These are phyloP conservation scores for Unio pictorum DNA, from an alignment of 2,888 invertebrate genomes.

Conservation along the genomic window DNA sequence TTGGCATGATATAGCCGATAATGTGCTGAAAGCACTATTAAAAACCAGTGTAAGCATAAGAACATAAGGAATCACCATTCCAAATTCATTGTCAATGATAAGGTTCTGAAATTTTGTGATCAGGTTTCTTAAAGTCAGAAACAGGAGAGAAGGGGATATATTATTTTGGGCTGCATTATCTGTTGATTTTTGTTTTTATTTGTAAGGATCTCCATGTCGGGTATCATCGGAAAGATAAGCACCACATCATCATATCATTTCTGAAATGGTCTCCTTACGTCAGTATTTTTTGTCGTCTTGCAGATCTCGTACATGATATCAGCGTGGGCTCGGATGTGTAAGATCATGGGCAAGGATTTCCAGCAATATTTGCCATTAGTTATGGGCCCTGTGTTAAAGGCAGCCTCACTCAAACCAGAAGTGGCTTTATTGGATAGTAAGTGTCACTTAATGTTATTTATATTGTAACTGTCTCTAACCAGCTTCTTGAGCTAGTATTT, in stretches of 20 bases:
- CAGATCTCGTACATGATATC: slow-evolving; percentile 95
- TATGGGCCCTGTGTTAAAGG: slow-evolving; percentile 94
- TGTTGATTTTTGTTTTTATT: no score
- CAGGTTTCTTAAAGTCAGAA: slow-evolving; percentile 1
- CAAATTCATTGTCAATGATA: not conserved
- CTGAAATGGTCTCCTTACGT: no score
- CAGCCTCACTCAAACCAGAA: slow-evolving; percentile 94
- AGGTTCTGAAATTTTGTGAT: not conserved
- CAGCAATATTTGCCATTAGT: slow-evolving; percentile 93
- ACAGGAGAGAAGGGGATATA: no score
- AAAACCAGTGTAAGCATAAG: no score
- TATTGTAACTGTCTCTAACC: not conserved
- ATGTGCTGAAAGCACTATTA: no score
- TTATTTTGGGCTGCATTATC: no score
- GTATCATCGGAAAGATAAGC: no score
- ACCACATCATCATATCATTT: no score
- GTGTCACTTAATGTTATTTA: slow-evolving; percentile 12
- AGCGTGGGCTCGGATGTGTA: slow-evolving; percentile 99
- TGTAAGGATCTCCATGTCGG: no score
- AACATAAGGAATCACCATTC: no score
- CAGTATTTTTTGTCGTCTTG: slow-evolving; percentile 3
- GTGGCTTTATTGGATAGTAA: slow-evolving; percentile 91
- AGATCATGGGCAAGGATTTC: slow-evolving; percentile 88
- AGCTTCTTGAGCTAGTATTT: not conserved
- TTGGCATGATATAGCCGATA: no score